phyloP scores from a whole-genome alignment of 2,113 vertebrate genomes.

The Alligator sinensis region DNA sequence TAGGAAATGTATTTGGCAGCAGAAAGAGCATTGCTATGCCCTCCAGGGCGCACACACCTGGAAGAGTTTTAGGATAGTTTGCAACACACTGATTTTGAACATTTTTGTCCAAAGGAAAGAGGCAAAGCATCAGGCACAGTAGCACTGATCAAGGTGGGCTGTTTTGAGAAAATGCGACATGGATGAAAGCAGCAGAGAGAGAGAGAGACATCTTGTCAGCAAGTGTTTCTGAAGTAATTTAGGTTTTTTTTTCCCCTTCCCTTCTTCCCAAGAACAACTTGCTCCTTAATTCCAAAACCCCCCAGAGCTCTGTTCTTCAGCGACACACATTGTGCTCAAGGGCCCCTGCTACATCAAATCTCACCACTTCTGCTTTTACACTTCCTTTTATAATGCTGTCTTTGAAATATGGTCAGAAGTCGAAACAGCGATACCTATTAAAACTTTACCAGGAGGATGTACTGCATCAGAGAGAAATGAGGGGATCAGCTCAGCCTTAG shows the following conservation, averaged over 20 bases:
- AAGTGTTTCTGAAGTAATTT: neutral
- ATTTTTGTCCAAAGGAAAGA: neutral
- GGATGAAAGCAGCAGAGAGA: neutral
- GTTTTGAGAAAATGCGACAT: neutral
- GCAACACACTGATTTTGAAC: neutral
- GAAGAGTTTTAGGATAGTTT: neutral
- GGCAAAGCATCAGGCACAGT: neutral
- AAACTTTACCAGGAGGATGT: neutral
- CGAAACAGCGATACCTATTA: neutral
- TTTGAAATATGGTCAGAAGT: neutral
- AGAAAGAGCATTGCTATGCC: rapidly evolving
- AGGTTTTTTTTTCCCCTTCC: neutral
- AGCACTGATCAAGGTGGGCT: neutral
- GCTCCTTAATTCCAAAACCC: neutral
- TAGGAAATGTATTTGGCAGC: no score
- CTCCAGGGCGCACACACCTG: neutral
- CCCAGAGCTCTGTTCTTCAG: rapidly evolving
- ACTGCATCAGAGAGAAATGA: rapidly evolving
- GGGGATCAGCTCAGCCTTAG: neutral
- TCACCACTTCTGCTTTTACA: rapidly evolving
- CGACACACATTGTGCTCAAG: rapidly evolving
- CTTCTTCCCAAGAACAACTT: neutral
- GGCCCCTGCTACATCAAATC: neutral
- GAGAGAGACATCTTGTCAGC: rapidly evolving
- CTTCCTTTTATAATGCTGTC: neutral